Conservation (phyloP, 2,797 vertebrate genomes). For the Remorina albescens region DNA sequence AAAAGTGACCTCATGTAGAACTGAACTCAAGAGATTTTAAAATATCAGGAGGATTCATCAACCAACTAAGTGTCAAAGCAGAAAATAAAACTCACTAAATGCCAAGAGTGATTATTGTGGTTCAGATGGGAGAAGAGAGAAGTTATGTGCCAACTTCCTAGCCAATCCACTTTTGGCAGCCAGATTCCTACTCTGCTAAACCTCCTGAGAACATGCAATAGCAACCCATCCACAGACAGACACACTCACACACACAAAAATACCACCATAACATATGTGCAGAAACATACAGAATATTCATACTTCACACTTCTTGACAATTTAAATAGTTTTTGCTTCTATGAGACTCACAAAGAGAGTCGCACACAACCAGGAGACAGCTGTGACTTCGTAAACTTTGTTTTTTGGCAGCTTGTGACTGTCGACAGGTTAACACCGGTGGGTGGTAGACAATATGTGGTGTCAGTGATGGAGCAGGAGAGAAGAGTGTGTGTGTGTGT, state of each 20-base stretch:
- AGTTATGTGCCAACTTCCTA: slow-evolving; percentile 83
- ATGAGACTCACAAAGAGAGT: slow-evolving; percentile 59
- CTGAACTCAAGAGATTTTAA: slow-evolving; percentile 62
- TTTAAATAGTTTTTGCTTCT: slow-evolving; percentile 61
- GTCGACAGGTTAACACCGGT: slow-evolving; percentile 82
- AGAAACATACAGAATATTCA: slow-evolving; percentile 79
- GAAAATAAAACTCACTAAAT: slow-evolving; percentile 82
- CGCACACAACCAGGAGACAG: slow-evolving; percentile 69
- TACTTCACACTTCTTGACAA: slow-evolving; percentile 69
- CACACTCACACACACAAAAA: slow-evolving; percentile 52
- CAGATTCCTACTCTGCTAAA: slow-evolving; percentile 77
- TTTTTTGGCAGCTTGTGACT: slow-evolving; percentile 68
- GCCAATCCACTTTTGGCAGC: slow-evolving; percentile 83
- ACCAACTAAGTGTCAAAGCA: slow-evolving; percentile 80
- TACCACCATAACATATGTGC: slow-evolving; percentile 73
- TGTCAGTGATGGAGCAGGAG: slow-evolving; percentile 80
- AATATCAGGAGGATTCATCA: slow-evolving; percentile 80
- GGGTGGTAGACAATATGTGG: slow-evolving; percentile 86
- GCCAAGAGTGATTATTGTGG: slow-evolving; percentile 85
- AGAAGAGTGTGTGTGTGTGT: slow-evolving; percentile 57
- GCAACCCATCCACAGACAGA: slow-evolving; percentile 53
- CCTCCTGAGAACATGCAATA: slow-evolving; percentile 80
- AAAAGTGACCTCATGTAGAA: slow-evolving; percentile 62
- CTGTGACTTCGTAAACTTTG: slow-evolving; percentile 80
- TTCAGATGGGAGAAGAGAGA: slow-evolving; percentile 81